Conservation (phyloP, 2,797 vertebrate species). For the Pipistrellus pygmaeus region DNA sequence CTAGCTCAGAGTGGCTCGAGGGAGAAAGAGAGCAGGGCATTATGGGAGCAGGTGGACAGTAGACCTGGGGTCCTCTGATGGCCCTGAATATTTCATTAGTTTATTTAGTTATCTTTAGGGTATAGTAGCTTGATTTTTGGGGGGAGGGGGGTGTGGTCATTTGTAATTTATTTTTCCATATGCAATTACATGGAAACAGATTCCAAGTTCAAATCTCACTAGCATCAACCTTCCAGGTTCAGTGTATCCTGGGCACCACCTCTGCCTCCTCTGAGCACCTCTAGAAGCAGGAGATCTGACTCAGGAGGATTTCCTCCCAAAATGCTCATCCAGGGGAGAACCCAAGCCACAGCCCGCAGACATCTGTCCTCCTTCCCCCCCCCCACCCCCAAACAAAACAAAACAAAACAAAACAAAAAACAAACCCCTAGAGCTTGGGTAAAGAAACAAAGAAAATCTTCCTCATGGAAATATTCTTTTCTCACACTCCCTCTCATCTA, state of each 20-base stretch:
- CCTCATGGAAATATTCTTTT: not conserved
- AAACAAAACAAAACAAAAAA: no score
- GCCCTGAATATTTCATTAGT: constrained; percentile 2
- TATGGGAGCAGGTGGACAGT: not conserved
- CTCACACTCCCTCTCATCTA: not conserved
- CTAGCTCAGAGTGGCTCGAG: not conserved
- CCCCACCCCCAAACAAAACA: no score
- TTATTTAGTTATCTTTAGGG: constrained; percentile 8
- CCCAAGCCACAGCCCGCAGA: not conserved
- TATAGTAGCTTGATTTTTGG: not conserved
- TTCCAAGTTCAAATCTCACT: constrained; percentile 15
- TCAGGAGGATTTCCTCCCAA: not conserved
- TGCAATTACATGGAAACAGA: not conserved
- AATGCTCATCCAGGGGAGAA: not conserved
- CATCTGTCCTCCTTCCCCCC: not conserved
- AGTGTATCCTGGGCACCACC: not conserved
- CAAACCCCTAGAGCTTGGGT: not conserved
- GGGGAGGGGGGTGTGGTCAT: no score
- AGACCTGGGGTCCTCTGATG: not conserved
- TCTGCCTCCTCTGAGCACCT: not conserved
- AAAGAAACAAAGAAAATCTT: not conserved
- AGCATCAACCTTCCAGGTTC: not conserved
- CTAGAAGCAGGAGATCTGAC: not conserved
- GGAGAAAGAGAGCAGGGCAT: not conserved
- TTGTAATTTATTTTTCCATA: not conserved